Conservation (phyloP, 2,888 invertebrate species). For the Cecidostiba fungosa region DNA sequence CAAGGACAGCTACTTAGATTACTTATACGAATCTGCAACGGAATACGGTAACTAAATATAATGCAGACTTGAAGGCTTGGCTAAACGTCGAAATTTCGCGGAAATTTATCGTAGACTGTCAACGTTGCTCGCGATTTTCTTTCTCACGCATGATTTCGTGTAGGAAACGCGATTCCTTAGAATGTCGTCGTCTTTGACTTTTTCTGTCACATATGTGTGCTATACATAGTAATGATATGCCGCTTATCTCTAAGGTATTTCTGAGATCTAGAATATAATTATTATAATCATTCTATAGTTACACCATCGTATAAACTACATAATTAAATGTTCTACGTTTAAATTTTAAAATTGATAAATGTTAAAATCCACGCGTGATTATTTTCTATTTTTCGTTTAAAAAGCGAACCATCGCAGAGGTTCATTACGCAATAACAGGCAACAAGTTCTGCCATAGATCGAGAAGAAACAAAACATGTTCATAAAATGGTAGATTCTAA, state of each 20-base stretch:
- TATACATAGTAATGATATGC: neutral
- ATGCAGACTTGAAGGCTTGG: constrained; percentile 39
- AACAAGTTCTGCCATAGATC: neutral
- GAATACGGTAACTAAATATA: constrained; percentile 52
- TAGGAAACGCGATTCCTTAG: constrained; percentile 57
- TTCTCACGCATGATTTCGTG: constrained; percentile 62
- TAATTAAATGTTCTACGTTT: neutral
- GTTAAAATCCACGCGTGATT: neutral
- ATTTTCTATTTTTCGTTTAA: neutral
- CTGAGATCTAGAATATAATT: neutral
- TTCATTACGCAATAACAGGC: neutral
- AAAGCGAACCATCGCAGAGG: neutral
- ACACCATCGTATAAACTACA: neutral
- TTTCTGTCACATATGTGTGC: neutral
- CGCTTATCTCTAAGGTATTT: neutral
- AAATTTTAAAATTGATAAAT: too few species aligned
- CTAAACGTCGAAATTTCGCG: constrained; percentile 53
- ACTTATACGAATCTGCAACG: constrained; percentile 20
- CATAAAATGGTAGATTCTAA: neutral
- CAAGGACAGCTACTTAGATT: constrained; percentile 48
- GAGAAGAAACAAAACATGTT: neutral
- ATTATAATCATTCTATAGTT: too few species aligned
- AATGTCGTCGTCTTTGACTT: constrained; percentile 8
- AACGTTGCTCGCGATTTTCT: constrained; percentile 55
- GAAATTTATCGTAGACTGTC: constrained; percentile 29